A percentile compares a stretch with the other conserved stretches of the same genome.
phyloP scores from a whole-genome alignment of 2,113 vertebrate genomes.

The Pseudopipra pipra region DNA sequence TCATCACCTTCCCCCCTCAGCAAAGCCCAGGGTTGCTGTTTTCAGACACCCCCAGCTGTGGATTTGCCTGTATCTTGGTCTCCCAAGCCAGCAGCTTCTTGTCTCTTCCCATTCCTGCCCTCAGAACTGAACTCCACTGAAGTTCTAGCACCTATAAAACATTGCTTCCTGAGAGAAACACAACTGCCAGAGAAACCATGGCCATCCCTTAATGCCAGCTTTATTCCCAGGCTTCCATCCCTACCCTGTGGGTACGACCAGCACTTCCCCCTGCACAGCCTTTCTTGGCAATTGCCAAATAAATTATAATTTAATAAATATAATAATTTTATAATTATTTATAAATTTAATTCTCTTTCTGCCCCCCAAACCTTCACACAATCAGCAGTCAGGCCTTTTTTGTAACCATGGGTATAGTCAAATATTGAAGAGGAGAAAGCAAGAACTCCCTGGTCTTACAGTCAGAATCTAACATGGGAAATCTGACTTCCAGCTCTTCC shows the following conservation, averaged over 20 bases:
- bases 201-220: neutral
- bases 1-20: neutral
- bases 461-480: neutral
- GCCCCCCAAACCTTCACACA: neutral
- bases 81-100: neutral
- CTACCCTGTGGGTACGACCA: neutral
- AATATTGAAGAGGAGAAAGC: neutral
- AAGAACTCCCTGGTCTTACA: fast-evolving
- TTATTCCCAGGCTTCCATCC: neutral
- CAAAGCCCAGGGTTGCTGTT: neutral
- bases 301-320: too few relatives aligned
- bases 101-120: neutral
- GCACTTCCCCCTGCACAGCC: neutral
- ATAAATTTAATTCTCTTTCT: neutral
- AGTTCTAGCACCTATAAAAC: neutral
- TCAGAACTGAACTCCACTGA: neutral
- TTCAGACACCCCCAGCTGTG: neutral
- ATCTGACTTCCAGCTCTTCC: neutral
- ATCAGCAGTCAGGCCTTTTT: neutral
- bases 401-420: too few relatives aligned
- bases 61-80: neutral
- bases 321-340: too few relatives aligned
- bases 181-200: neutral
- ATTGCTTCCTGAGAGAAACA: neutral
- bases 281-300: neutral